These are phyloP conservation scores for Iphiclides podalirius DNA, from an alignment of 2,888 invertebrate species.

Conservation along the genomic window DNA sequence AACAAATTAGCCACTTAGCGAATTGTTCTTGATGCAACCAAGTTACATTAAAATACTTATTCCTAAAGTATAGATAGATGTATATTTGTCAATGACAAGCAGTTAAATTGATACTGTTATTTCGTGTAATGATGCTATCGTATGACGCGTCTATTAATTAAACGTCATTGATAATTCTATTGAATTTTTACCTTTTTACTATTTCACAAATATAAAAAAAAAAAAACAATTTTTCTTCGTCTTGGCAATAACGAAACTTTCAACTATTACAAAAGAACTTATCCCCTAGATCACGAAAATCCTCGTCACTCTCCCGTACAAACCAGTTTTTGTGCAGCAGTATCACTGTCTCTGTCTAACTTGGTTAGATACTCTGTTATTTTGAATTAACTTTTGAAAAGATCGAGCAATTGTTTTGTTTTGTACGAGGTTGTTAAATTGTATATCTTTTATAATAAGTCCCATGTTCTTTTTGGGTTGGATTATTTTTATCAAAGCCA, in stretches of 20 bases:
- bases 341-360: constrained; percentile 32
- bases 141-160: too few species aligned
- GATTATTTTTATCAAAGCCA: constrained; percentile 7
- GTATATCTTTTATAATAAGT: constrained; percentile 9
- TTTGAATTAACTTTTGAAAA: constrained; percentile 29
- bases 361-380: constrained; percentile 32
- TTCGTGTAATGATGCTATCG: too few species aligned
- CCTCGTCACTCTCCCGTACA: constrained; percentile 19
- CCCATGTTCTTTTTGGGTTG: constrained; percentile 5
- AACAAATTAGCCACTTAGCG: too few species aligned
- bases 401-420: constrained; percentile 20
- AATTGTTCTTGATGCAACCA: too few species aligned
- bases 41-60: too few species aligned
- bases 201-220: too few species aligned
- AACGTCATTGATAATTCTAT: neutral
- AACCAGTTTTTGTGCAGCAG: constrained; percentile 49
- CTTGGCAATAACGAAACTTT: too few species aligned
- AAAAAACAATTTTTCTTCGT: neutral
- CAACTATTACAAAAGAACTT: neutral
- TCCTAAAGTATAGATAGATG: too few species aligned
- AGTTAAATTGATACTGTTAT: too few species aligned
- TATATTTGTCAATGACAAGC: too few species aligned
- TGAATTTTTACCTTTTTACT: neutral
- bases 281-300: neutral
- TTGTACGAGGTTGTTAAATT: constrained; percentile 12